phyloP scores from a whole-genome alignment of 2,113 vertebrate species.

The Acrocephalus kingi region DNA sequence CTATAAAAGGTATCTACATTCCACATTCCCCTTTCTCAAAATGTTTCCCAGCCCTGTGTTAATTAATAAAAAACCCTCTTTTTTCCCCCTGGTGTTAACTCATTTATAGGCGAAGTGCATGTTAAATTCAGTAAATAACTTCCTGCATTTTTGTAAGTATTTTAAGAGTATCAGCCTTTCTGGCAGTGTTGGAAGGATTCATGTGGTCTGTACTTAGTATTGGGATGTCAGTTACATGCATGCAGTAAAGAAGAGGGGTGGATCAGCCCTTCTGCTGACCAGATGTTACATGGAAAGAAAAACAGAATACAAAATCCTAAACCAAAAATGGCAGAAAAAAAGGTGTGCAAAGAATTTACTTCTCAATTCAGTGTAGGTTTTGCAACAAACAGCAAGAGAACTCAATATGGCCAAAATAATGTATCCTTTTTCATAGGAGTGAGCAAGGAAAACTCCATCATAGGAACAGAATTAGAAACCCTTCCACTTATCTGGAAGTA shows the following conservation, averaged over 20 bases:
- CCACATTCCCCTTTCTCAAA: not conserved
- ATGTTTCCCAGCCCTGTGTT: not conserved
- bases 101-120: slow-evolving; percentile 24
- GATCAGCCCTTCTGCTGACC: slow-evolving; percentile 75
- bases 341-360: slow-evolving; percentile 43
- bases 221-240: slow-evolving; percentile 69
- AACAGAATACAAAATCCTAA: slow-evolving; percentile 9
- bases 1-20: not conserved
- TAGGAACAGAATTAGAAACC: not conserved
- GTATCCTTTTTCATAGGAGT: not conserved
- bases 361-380: not conserved
- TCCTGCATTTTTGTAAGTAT: slow-evolving; percentile 40
- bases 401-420: not conserved
- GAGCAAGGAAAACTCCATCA: not conserved
- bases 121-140: slow-evolving; percentile 43
- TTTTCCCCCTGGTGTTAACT: not conserved
- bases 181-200: slow-evolving; percentile 34
- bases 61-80: not conserved
- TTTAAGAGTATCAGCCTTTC: slow-evolving; percentile 14
- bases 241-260: slow-evolving; percentile 29
- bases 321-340: not conserved
- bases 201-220: slow-evolving; percentile 67
- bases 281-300: slow-evolving; percentile 75
- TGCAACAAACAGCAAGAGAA: not conserved
- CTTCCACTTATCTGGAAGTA: not conserved